Conservation (phyloP, 2,797 vertebrate genomes). For the Vireo griseus region DNA sequence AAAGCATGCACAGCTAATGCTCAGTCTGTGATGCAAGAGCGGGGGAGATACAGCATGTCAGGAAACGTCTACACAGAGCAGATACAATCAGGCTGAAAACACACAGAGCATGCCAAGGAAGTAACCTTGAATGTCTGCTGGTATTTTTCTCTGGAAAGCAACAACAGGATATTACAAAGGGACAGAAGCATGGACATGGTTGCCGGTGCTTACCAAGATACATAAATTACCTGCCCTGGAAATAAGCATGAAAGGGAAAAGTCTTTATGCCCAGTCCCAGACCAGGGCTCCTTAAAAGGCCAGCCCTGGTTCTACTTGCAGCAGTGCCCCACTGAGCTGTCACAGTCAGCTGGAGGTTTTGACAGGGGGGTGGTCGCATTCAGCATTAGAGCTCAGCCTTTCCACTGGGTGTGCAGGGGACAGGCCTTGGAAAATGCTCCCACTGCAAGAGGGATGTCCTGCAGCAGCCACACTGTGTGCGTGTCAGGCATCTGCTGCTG, state of each 20-base stretch:
- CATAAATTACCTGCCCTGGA: conserved; percentile 25
- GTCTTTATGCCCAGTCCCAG: neutral
- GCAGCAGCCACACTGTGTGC: rapidly evolving
- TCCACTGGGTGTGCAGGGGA: neutral
- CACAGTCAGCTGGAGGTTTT: neutral
- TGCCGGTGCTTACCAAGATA: conserved; percentile 24
- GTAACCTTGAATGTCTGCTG: conserved; percentile 58
- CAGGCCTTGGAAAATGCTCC: neutral
- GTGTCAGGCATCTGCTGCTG: neutral
- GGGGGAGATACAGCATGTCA: neutral
- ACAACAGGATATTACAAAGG: conserved; percentile 54
- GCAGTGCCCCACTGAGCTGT: neutral
- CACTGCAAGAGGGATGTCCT: neutral
- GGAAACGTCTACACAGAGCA: conserved; percentile 11
- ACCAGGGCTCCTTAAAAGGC: neutral
- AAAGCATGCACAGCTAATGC: neutral
- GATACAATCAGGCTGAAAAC: conserved; percentile 40
- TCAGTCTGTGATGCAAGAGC: conserved; percentile 25
- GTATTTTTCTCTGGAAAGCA: conserved; percentile 54
- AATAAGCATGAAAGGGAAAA: neutral
- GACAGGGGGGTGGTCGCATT: rapidly evolving
- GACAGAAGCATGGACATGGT: neutral
- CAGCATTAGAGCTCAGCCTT: neutral
- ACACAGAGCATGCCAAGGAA: conserved; percentile 40
- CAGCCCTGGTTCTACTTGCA: rapidly evolving